Base-by-base conservation (phyloP, 1,140 invertebrate species). In the Drosophila orena region DNA sequence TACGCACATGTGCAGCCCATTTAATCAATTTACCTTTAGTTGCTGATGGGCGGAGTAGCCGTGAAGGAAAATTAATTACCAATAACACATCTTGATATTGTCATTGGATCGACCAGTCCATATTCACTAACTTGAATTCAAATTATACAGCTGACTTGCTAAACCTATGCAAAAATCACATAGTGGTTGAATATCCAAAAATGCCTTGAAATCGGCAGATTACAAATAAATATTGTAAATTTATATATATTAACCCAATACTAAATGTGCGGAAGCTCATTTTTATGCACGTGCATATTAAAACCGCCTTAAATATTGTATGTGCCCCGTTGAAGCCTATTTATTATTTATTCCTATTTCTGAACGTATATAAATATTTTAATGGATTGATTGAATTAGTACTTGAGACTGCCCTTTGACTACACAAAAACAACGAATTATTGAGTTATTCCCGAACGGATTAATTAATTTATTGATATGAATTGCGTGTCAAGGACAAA, bases 21-120 rank as follows among this genome's bases (percentile, higher is more conserved):
- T 85, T 85, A 72, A 85, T 85, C 79, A 86, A 86, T 85, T 74
- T 70, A 81, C 81, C 70, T 55, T 37, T 46, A 58, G 56, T 44
- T 40, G 34, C 27, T 65, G 62, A 55, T 59, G 56, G 42, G 22
- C 14, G 68, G 17, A 22, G 27, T 15, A 34, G 50, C 30, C 38
- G 34, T n/a, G 27, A 12, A 44, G 61, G 27, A 42, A 77, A 77
- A 68, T 77, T 55, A 68, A 77, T 77, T 59, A 54, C 62, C 68
- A 77, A 77, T 76, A 68, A 60, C 60, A 69, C 47, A 77, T 55
- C 73, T 42, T 58, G 40, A 75, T 75, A 38, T 30, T 10, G 27
- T 53, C 50, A 34, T 52, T 40, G 24, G 37, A 22, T 44, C 10
- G 14, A 37, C 12, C 15, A 27, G 27, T 34, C 47, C 34, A 10